A percentile compares a stretch with the other conserved stretches of the same genome.
phyloP scores from a whole-genome alignment of 2,113 vertebrate species.

The Mastomys natalensis region DNA sequence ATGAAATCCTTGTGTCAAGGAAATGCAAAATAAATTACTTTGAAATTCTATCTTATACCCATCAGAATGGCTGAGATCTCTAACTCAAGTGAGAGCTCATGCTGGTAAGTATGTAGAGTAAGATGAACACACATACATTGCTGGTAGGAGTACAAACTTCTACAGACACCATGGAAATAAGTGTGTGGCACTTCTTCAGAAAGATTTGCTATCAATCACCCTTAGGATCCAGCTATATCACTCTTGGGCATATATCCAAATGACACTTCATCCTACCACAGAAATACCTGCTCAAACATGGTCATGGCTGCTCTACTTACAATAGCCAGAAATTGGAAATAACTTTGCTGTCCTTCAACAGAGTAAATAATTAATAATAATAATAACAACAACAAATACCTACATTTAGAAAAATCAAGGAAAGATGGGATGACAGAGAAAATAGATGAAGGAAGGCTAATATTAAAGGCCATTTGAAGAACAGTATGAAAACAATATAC shows the following conservation, averaged over 20 bases:
- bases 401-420: background rate
- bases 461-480: background rate
- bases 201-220: background rate
- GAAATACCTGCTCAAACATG: background rate
- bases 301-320: background rate
- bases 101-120: background rate
- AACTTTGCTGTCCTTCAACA: background rate
- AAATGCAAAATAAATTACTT: too few relatives aligned
- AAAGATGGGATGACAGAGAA: background rate
- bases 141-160: background rate
- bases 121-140: background rate
- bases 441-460: background rate
- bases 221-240: background rate
- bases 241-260: background rate
- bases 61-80: background rate
- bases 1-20: too few relatives aligned
- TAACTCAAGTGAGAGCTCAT: background rate
- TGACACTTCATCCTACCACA: background rate
- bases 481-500: background rate
- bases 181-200: background rate
- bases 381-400: background rate
- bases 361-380: too few relatives aligned
- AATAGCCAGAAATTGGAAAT: background rate
- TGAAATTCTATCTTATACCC: too few relatives aligned
- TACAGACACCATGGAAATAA: background rate